Conservation (phyloP, 2,113 vertebrate species). For the Nothobranchius kuhntae region DNA sequence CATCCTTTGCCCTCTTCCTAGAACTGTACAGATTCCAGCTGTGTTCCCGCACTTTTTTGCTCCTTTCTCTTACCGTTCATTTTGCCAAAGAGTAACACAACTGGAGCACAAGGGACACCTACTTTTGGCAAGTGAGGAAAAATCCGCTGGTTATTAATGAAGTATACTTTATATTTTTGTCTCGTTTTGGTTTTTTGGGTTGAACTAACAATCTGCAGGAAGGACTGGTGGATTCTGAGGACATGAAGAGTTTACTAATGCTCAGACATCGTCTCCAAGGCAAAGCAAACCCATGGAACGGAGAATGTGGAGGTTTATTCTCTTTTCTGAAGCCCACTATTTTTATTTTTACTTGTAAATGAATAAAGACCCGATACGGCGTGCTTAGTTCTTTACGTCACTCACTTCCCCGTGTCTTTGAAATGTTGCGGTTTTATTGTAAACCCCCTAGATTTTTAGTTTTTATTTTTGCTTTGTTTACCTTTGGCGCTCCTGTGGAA, state of each 20-base stretch:
- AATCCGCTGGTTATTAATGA: slow-evolving; percentile 50
- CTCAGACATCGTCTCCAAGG: slow-evolving; percentile 36
- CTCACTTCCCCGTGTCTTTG: slow-evolving; percentile 42
- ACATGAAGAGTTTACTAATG: slow-evolving; percentile 68
- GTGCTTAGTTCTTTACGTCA: slow-evolving; percentile 82
- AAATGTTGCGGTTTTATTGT: slow-evolving; percentile 36
- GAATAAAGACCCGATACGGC: slow-evolving; percentile 66
- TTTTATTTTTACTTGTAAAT: slow-evolving; percentile 68
- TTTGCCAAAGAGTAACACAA: slow-evolving; percentile 89
- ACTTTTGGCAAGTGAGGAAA: slow-evolving; percentile 59
- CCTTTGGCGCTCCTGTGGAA: slow-evolving; percentile 39
- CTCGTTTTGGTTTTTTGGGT: slow-evolving; percentile 35
- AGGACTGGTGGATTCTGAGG: slow-evolving; percentile 54
- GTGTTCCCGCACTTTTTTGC: slow-evolving; percentile 61
- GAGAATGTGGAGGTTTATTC: slow-evolving; percentile 38
- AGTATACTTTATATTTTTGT: slow-evolving; percentile 36
- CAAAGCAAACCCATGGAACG: slow-evolving; percentile 50
- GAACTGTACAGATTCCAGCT: slow-evolving; percentile 73
- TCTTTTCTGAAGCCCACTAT: slow-evolving; percentile 24
- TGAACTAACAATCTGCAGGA: slow-evolving; percentile 77
- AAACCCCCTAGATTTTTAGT: neutral
- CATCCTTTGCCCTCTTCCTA: slow-evolving; percentile 22
- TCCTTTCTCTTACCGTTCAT: slow-evolving; percentile 77
- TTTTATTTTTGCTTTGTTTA: slow-evolving; percentile 22
- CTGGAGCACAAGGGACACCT: slow-evolving; percentile 61